A percentile compares a stretch with the other conserved stretches of the same genome.
Conservation (phyloP, 1,140 invertebrate genomes). For the Caenorhabditis inopinata region DNA sequence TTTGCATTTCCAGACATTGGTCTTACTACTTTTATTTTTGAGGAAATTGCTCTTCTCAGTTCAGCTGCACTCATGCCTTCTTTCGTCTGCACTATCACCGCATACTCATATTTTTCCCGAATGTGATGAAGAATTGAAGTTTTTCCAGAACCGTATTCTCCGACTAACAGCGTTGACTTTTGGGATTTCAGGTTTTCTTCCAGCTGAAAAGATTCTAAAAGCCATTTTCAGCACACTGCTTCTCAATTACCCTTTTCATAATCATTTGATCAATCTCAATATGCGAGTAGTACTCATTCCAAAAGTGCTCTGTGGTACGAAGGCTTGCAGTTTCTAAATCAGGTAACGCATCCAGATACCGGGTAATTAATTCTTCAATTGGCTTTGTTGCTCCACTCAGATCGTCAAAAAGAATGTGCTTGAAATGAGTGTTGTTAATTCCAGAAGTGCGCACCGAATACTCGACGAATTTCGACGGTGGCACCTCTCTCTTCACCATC, state of each 20-base stretch:
- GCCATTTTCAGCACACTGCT: too few relatives aligned
- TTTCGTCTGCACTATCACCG: not conserved
- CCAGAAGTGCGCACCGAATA: constrained; percentile 10
- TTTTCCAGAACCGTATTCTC: not conserved
- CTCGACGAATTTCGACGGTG: not conserved
- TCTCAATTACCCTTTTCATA: not conserved
- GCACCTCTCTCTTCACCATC: not conserved
- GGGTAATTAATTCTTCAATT: not conserved
- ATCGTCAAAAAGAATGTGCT: constrained; percentile 3
- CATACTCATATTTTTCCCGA: not conserved
- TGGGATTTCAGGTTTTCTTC: not conserved
- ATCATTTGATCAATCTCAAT: not conserved
- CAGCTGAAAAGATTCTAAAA: not conserved
- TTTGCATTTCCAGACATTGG: not conserved
- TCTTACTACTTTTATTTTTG: constrained; percentile 27
- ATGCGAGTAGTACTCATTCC: not conserved
- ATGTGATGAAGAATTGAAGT: not conserved
- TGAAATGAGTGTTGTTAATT: constrained; percentile 16
- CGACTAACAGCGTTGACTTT: not conserved
- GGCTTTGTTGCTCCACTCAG: not conserved
- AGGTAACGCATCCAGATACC: not conserved
- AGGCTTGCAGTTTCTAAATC: not conserved
- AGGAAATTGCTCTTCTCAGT: not conserved
- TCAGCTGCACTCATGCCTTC: not conserved
- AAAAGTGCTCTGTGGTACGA: not conserved